Percentiles rank a stretch among this genome's conserved stretches.
Conservation (phyloP, 2,888 invertebrate genomes). For the Tetropium fuscum region DNA sequence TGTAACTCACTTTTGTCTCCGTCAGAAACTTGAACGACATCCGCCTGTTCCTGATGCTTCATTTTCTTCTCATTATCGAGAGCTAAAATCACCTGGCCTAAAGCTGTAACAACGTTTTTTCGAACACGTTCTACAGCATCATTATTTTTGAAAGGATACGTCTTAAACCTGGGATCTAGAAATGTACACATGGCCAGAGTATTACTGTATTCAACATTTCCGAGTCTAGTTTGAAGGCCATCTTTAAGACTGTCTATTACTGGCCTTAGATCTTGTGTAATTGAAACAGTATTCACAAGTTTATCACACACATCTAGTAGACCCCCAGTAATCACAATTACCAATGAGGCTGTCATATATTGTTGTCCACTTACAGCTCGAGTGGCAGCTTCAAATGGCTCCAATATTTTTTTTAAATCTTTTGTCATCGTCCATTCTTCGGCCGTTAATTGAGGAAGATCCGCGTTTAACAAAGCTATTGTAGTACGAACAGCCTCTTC, state of each 20-base stretch:
- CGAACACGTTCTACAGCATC: slow-evolving; percentile 21
- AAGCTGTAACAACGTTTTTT: slow-evolving; percentile 5
- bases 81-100: slow-evolving; percentile 2
- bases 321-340: slow-evolving; percentile 12
- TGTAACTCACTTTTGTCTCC: neutral
- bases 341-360: slow-evolving; percentile 14
- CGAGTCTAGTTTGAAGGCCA: slow-evolving; percentile 13
- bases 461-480: slow-evolving; percentile 30
- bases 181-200: slow-evolving; percentile 21
- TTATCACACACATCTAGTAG: neutral
- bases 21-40: too few species aligned
- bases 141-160: slow-evolving; percentile 20
- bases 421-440: slow-evolving; percentile 36
- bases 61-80: slow-evolving; percentile 1
- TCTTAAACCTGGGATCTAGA: slow-evolving; percentile 25
- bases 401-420: slow-evolving; percentile 36
- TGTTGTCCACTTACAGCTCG: slow-evolving; percentile 32
- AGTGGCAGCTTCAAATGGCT: slow-evolving; percentile 39
- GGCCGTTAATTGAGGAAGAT: slow-evolving; percentile 29
- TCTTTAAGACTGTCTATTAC: neutral
- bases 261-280: neutral
- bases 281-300: neutral
- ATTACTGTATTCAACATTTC: slow-evolving; percentile 28
- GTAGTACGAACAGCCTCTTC: slow-evolving; percentile 27
- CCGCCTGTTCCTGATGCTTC: neutral